A percentile compares a stretch with the other conserved stretches of the same genome.
Conservation (phyloP, 1,140 invertebrate genomes). For the Euschistus heros region DNA sequence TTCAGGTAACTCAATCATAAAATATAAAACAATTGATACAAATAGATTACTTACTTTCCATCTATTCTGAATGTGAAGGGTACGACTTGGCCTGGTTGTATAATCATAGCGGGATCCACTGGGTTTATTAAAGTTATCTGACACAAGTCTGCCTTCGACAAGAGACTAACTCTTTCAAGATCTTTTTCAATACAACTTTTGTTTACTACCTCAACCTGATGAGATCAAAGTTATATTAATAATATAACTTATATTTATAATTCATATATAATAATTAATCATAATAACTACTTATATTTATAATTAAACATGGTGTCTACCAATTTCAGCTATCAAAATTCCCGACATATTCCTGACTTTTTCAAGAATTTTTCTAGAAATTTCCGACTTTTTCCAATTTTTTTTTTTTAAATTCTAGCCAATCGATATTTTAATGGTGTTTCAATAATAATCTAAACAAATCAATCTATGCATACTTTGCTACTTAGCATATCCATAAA, state of each 20-base stretch:
- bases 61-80: background rate
- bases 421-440: too few species aligned
- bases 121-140: slow-evolving; percentile 4
- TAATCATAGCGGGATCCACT: background rate
- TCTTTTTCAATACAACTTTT: background rate
- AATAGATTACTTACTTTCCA: slow-evolving; percentile 1
- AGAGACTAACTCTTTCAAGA: background rate
- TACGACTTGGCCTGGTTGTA: background rate
- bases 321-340: too few species aligned
- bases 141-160: background rate
- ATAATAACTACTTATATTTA: background rate
- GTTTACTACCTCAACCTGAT: background rate
- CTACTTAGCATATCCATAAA: too few species aligned
- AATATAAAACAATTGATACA: too few species aligned
- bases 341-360: too few species aligned
- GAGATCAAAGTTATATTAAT: background rate
- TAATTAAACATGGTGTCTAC: too few species aligned
- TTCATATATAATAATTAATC: background rate
- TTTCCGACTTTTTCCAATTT: too few species aligned
- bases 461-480: too few species aligned
- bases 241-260: background rate
- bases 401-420: too few species aligned
- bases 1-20: too few species aligned
- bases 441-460: too few species aligned
- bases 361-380: too few species aligned